Evolutionary conservation across 1,140 invertebrate genomes (phyloP), one percentile per base, ranked within the genome.

Genomic region (Papilio xuthus): DNA sequence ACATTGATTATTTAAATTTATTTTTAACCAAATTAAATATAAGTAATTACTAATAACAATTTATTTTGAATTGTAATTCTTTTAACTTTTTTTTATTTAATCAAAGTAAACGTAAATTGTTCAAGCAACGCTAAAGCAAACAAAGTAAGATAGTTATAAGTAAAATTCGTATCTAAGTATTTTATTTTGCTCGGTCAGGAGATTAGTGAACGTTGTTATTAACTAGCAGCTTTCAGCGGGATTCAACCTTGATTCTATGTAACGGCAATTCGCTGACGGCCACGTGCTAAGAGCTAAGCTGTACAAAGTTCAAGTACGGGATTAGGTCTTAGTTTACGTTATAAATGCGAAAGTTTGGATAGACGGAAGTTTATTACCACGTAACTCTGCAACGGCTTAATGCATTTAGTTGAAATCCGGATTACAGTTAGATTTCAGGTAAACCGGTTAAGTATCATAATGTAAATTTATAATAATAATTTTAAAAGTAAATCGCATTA

Each of bases 221-320:
- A 60, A 63, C 12, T 67, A 4, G 23, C 4, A 13, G 60, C 26
- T 63, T 63, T 28, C 23, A 0, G 60, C 23, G 26, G 23, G 26
- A 63, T 67, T 15, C 13, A 67, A 67, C 26, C 23, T 67, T 67
- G 60, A 15, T 67, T 67, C 60, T 67, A 15, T 67, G 26, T 32
- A 4, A 32, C 23, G 26, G 13, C 23, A 53, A 53, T 53, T 26
- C 20, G 23, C 23, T 23, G 20, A 60, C 56, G 56, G 23, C 23
- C 60, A 67, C 60, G 60, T 32, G 60, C 26, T 15, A 10, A 23
- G 12, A 67, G 26, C 26, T 67, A 63, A 28, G 60, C 60, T 32
- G 13, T 13, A 28, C 56, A 26, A 15, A 67, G 60, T 26, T 67
- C 26, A 67, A 67, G 60, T 13, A 28, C 26, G 4, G 13, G 13